These are phyloP conservation scores for Osmerus mordax DNA, from an alignment of 2,113 vertebrate genomes.

Conservation along the genomic window DNA sequence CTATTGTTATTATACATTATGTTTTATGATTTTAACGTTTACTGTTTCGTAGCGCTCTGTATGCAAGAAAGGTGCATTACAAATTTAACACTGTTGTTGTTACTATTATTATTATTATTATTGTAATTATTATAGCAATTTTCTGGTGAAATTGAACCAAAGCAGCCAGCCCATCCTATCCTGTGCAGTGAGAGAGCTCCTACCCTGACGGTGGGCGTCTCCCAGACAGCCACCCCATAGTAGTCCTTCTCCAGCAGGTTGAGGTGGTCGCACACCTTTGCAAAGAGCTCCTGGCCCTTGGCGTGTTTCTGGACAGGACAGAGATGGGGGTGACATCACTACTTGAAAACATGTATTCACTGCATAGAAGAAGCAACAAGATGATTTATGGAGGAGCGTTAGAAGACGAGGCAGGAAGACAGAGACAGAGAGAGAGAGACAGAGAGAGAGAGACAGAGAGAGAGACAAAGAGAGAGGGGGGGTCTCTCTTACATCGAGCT, in stretches of 20 bases:
- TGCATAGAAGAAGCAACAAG: not conserved
- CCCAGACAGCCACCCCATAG: conserved; percentile 86
- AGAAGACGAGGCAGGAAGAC: too few species aligned
- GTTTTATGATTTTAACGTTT: too few species aligned
- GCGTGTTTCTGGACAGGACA: conserved; percentile 83
- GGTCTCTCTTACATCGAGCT: conserved; percentile 82
- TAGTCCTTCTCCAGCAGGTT: conserved; percentile 97
- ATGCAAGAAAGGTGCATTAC: too few species aligned
- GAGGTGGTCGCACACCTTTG: conserved; percentile 89
- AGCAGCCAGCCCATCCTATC: too few species aligned
- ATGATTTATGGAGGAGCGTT: too few species aligned
- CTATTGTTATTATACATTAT: too few species aligned
- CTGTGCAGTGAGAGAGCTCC: conserved; percentile 17
- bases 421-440: too few species aligned
- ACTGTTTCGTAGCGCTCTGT: too few species aligned
- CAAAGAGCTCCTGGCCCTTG: conserved; percentile 89
- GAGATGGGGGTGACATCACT: not conserved
- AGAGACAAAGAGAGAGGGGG: not conserved
- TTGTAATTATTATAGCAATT: too few species aligned
- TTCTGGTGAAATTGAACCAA: too few species aligned
- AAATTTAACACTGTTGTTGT: too few species aligned
- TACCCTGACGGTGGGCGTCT: conserved; percentile 80
- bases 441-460: not conserved
- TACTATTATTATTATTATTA: too few species aligned
- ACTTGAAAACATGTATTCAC: not conserved